phyloP scores from a whole-genome alignment of 2,797 vertebrate genomes.

The Sebastes itinus region DNA sequence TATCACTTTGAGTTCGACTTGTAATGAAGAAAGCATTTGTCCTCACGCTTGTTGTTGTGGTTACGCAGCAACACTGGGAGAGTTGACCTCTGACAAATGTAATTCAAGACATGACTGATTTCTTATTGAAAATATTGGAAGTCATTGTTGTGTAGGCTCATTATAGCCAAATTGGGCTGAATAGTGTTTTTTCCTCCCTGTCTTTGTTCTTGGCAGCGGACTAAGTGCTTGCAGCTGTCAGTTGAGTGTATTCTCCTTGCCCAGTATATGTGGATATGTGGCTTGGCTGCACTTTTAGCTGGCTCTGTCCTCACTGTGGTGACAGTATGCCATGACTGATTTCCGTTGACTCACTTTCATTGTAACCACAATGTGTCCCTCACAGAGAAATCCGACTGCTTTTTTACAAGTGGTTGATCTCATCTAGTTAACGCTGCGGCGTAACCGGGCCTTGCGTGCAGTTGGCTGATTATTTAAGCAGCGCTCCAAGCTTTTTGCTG shows the following conservation, averaged over 20 bases:
- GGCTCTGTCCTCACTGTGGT: conserved; percentile 76
- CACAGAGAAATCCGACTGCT: conserved; percentile 44
- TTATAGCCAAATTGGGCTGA: conserved; percentile 68
- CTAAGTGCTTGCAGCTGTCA: conserved; percentile 82
- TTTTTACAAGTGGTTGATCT: conserved; percentile 72
- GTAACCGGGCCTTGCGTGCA: conserved; percentile 66
- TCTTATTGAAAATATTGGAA: conserved; percentile 68
- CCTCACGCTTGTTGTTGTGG: conserved; percentile 47
- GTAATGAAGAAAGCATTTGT: conserved; percentile 38
- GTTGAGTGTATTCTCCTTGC: conserved; percentile 71
- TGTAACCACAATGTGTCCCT: conserved; percentile 73
- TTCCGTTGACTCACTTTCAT: conserved; percentile 79
- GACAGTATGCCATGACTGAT: conserved; percentile 81
- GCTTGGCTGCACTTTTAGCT: conserved; percentile 78
- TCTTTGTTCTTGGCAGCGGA: conserved; percentile 77
- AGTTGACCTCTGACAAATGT: conserved; percentile 52
- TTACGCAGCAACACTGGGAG: conserved; percentile 31
- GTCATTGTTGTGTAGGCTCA: conserved; percentile 63
- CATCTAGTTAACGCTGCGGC: conserved; percentile 65
- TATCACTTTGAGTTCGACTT: conserved; percentile 23
- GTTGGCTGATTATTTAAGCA: conserved; percentile 73
- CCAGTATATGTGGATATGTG: conserved; percentile 78
- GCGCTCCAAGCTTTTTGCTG: conserved; percentile 65
- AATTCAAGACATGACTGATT: conserved; percentile 59
- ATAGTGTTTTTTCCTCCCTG: conserved; percentile 58